Evolutionary conservation across 2,888 invertebrate species (phyloP).

Genomic region (Cerastis rubricosa): DNA sequence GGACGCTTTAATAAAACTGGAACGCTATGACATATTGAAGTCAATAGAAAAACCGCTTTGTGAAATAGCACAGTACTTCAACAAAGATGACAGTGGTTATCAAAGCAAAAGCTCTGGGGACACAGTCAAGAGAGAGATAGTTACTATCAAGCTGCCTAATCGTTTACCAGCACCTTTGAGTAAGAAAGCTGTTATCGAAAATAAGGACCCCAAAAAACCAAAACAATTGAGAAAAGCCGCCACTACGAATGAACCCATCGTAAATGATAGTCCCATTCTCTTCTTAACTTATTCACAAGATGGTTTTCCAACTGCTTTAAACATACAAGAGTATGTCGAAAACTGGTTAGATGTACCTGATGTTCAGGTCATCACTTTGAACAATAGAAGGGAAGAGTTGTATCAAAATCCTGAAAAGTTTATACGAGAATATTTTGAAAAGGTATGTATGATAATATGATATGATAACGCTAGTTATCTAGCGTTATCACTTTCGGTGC

Average conservation of each 20-base stretch:
- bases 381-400: slow-evolving; percentile 87
- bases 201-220: slow-evolving; percentile 77
- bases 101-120: slow-evolving; percentile 79
- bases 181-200: slow-evolving; percentile 76
- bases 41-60: slow-evolving; percentile 84
- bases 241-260: slow-evolving; percentile 69
- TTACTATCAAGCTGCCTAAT: slow-evolving; percentile 81
- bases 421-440: slow-evolving; percentile 90
- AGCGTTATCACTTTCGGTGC: too few species aligned
- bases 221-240: slow-evolving; percentile 71
- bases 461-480: background rate
- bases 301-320: slow-evolving; percentile 85
- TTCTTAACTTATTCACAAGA: slow-evolving; percentile 90
- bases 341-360: slow-evolving; percentile 83
- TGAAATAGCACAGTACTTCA: slow-evolving; percentile 81
- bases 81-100: slow-evolving; percentile 87
- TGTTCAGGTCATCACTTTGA: slow-evolving; percentile 85
- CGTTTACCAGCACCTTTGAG: slow-evolving; percentile 85
- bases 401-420: slow-evolving; percentile 90
- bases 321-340: slow-evolving; percentile 87
- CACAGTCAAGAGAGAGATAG: slow-evolving; percentile 77
- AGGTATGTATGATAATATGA: slow-evolving; percentile 85
- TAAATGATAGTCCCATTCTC: slow-evolving; percentile 81
- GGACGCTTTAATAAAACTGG: slow-evolving; percentile 85
- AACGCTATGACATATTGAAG: slow-evolving; percentile 89